Percentiles rank a stretch among this genome's conserved stretches.
These are phyloP conservation scores for Columba guinea DNA, from an alignment of 2,797 vertebrate genomes.

Conservation along the genomic window DNA sequence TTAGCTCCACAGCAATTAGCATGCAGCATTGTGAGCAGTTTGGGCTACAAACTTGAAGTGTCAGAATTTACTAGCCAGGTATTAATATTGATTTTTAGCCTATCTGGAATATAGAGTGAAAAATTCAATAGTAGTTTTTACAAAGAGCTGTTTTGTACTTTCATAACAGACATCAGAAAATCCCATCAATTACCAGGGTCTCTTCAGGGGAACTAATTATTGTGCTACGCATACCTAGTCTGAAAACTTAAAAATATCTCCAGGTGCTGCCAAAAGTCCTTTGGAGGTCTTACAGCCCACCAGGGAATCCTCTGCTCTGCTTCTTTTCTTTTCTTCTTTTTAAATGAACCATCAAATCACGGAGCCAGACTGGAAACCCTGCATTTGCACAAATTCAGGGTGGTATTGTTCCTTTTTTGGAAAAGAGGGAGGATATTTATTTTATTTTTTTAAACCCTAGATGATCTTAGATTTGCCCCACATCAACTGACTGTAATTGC, in stretches of 20 bases:
- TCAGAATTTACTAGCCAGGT: background rate
- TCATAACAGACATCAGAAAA: background rate
- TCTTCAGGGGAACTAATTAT: conserved; percentile 58
- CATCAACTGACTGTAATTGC: background rate
- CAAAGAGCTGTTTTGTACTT: background rate
- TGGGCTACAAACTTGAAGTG: background rate
- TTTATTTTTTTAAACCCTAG: background rate
- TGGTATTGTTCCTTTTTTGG: background rate
- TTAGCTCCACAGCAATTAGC: background rate
- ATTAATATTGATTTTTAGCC: background rate
- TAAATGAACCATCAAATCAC: conserved; percentile 7
- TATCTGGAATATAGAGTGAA: background rate
- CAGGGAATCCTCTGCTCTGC: conserved; percentile 4
- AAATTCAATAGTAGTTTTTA: background rate
- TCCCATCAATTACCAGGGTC: conserved; percentile 38
- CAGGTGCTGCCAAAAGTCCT: conserved; percentile 34
- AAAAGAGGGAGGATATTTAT: background rate
- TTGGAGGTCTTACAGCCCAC: conserved; percentile 32
- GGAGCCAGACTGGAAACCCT: background rate
- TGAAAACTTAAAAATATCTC: conserved; percentile 55
- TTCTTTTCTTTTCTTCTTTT: background rate
- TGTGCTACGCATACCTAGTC: background rate
- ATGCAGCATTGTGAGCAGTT: background rate
- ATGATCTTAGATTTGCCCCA: background rate
- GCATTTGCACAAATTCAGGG: background rate